Evolutionary conservation across 1,140 invertebrate species (phyloP).

Genomic region (Augochlora pura): DNA sequence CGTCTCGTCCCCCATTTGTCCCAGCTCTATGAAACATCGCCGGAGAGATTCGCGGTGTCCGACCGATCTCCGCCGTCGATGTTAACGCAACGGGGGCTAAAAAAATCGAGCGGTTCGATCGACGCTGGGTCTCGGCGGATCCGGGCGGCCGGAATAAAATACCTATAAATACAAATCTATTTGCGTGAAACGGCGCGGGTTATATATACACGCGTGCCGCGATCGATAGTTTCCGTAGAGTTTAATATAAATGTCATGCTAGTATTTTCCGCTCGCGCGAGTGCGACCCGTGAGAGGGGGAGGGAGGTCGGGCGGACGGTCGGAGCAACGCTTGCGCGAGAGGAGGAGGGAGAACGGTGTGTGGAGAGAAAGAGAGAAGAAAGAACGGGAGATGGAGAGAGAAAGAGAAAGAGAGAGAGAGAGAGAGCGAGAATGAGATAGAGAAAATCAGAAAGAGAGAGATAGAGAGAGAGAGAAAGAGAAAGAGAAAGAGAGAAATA

Average conservation of each 20-base stretch:
- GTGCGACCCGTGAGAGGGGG: neutral
- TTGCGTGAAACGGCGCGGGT: neutral
- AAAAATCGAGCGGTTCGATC: neutral
- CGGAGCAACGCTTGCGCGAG: too few species aligned
- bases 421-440: neutral
- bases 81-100: neutral
- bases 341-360: too few species aligned
- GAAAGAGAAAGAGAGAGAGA: too few species aligned
- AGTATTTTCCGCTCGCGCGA: slow-evolving; percentile 41
- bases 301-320: too few species aligned
- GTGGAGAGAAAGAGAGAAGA: too few species aligned
- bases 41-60: slow-evolving; percentile 5
- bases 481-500: neutral
- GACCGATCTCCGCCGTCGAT: neutral
- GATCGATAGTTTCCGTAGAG: slow-evolving; percentile 45
- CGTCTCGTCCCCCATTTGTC: too few species aligned
- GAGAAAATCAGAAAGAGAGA: too few species aligned
- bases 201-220: slow-evolving; percentile 20
- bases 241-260: slow-evolving; percentile 59
- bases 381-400: too few species aligned
- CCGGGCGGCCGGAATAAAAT: neutral
- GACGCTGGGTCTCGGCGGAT: neutral
- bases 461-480: neutral
- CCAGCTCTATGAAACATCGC: too few species aligned
- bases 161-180: slow-evolving; percentile 24